phyloP scores from a whole-genome alignment of 1,140 invertebrate species.

The Trachymyrmex septentrionalis region DNA sequence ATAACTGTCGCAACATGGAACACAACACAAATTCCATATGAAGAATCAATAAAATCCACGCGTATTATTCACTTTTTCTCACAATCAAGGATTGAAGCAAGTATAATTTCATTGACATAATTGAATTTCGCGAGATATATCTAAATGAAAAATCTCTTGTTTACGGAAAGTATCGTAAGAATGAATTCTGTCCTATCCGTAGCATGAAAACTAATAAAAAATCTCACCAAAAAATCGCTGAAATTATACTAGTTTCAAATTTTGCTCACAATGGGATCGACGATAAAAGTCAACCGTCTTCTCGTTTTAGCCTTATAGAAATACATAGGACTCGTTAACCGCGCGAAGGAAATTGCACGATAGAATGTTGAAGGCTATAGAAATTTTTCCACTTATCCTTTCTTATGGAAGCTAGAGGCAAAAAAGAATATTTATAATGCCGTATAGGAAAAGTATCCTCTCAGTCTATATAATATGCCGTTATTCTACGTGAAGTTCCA shows the following conservation, averaged over 20 bases:
- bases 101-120: background rate
- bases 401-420: background rate
- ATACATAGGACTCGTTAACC: background rate
- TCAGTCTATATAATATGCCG: background rate
- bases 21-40: conserved; percentile 79
- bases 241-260: conserved; percentile 10
- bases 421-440: background rate
- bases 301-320: background rate
- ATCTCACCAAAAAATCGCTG: background rate
- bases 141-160: background rate
- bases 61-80: background rate
- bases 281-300: background rate
- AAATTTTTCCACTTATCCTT: background rate
- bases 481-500: background rate
- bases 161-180: background rate
- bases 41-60: conserved; percentile 14
- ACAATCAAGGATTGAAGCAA: background rate
- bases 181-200: background rate
- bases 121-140: background rate
- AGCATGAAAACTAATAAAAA: background rate
- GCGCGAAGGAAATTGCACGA: background rate
- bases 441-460: background rate
- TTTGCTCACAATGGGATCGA: background rate
- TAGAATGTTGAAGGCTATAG: background rate
- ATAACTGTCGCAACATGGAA: conserved; percentile 79